A percentile compares a stretch with the other conserved stretches of the same genome.
These are phyloP conservation scores for Himalopsyche japonica DNA, from an alignment of 2,888 invertebrate species.

Conservation along the genomic window DNA sequence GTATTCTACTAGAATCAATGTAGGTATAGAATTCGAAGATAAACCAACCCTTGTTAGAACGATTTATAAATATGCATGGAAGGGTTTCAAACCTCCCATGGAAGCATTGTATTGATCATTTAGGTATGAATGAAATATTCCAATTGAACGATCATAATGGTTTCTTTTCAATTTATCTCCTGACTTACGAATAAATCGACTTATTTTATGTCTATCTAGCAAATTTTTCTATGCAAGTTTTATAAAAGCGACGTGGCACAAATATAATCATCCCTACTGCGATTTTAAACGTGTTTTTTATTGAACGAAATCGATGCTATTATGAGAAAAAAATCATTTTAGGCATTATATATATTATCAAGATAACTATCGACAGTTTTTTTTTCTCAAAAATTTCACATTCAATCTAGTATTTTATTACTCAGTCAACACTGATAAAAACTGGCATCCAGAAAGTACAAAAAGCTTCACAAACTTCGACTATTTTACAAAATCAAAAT, in stretches of 20 bases:
- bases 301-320: not conserved
- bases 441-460: too few relatives aligned
- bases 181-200: not conserved
- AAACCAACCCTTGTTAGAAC: not conserved
- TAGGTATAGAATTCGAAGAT: not conserved
- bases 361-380: too few relatives aligned
- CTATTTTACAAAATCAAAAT: too few relatives aligned
- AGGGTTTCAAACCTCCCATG: not conserved
- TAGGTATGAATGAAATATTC: not conserved
- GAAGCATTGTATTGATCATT: not conserved
- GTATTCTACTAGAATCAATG: not conserved
- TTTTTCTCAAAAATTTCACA: too few relatives aligned
- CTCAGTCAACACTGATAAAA: too few relatives aligned
- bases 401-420: too few relatives aligned
- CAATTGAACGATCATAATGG: not conserved
- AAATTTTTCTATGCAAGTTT: not conserved
- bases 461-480: too few relatives aligned
- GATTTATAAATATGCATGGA: not conserved
- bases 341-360: too few relatives aligned
- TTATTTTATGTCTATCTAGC: not conserved
- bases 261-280: not conserved
- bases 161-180: not conserved
- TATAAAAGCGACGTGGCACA: not conserved
- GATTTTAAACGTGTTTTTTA: not conserved
- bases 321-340: not conserved